A percentile compares a stretch with the other conserved stretches of the same genome.
These are phyloP conservation scores for human DNA, from an alignment of 2,113 vertebrate genomes.

Conservation along the genomic window GRCh38 chr2:189959501-189960000, in stretches of 20 bases:
- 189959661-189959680: slow-evolving; percentile 87
- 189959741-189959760: slow-evolving; percentile 89
- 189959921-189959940: slow-evolving; percentile 52
- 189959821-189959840: slow-evolving; percentile 67
- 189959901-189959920: slow-evolving; percentile 35
- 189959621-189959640: slow-evolving; percentile 85
- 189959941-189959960: slow-evolving; percentile 28
- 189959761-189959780: slow-evolving; percentile 83
- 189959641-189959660: slow-evolving; percentile 91
- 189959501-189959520: slow-evolving; percentile 37
- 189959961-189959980: slow-evolving; percentile 40
- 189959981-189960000: background rate
- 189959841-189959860: slow-evolving; percentile 54
- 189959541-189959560: slow-evolving; percentile 55
- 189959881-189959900: slow-evolving; percentile 54
- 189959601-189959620: slow-evolving; percentile 85
- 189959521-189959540: slow-evolving; percentile 68
- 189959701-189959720: slow-evolving; percentile 90
- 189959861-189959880: slow-evolving; percentile 44
- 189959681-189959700: slow-evolving; percentile 92
- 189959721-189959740: slow-evolving; percentile 85
- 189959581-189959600: slow-evolving; percentile 84
- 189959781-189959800: slow-evolving; percentile 78
- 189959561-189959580: slow-evolving; percentile 79
- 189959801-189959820: slow-evolving; percentile 73